Conservation (phyloP, 2,797 vertebrate genomes). For the Parauchenoglanis punctatus region DNA sequence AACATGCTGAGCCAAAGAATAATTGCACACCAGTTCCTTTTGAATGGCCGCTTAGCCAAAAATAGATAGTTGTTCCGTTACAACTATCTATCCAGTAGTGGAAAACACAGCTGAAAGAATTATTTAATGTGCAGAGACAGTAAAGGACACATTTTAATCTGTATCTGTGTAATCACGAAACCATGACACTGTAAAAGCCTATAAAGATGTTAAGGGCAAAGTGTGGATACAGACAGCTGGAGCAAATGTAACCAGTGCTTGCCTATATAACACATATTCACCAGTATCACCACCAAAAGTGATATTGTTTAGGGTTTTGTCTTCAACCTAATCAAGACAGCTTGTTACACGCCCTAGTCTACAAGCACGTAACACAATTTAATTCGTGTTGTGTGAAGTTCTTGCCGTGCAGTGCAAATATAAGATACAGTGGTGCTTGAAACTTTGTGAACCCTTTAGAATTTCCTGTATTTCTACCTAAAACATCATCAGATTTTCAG, state of each 20-base stretch:
- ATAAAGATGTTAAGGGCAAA: neutral
- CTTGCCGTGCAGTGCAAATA: constrained; percentile 53
- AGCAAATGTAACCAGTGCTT: neutral
- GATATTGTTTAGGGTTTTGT: neutral
- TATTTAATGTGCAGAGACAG: neutral
- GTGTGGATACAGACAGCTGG: neutral
- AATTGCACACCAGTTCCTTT: neutral
- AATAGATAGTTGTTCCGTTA: too few relatives aligned
- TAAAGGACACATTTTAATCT: neutral
- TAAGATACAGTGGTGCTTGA: neutral
- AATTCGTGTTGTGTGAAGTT: constrained; percentile 3
- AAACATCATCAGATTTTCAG: too few relatives aligned
- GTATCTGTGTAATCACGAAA: neutral
- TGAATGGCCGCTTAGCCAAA: too few relatives aligned
- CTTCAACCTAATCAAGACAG: neutral
- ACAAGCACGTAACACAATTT: neutral
- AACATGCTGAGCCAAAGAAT: neutral
- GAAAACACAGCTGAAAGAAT: too few relatives aligned
- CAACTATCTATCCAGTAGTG: too few relatives aligned
- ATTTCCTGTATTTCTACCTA: too few relatives aligned
- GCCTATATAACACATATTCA: neutral
- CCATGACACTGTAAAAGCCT: neutral
- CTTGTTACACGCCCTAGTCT: too few relatives aligned
- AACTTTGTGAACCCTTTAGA: too few relatives aligned
- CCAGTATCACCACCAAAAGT: neutral